Conservation (phyloP, 2,888 invertebrate genomes). For the Eupelmus urozonus region DNA sequence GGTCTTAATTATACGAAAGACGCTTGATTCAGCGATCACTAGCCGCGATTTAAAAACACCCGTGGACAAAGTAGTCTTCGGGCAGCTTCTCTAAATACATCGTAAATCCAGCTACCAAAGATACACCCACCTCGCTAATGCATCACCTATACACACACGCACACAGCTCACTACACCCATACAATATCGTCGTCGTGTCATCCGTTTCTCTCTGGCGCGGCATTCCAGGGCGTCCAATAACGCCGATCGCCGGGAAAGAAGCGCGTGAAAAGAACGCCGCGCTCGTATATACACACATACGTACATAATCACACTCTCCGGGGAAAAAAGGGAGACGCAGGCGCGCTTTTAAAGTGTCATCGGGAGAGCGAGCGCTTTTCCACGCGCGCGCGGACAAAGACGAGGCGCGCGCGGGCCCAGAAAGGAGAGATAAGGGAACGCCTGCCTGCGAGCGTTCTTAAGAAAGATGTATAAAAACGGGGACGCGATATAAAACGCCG, state of each 20-base stretch:
- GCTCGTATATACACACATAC: not conserved
- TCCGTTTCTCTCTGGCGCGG: not conserved
- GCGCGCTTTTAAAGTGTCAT: conserved; percentile 4
- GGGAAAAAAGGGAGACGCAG: conserved; percentile 12
- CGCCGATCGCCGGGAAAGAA: not conserved
- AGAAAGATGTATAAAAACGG: conserved; percentile 8
- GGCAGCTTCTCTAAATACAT: no score
- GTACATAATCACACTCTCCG: conserved; percentile 26
- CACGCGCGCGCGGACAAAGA: conserved; percentile 26
- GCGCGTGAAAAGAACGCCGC: not conserved
- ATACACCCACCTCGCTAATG: no score
- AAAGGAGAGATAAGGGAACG: conserved; percentile 20
- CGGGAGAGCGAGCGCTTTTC: conserved; percentile 5
- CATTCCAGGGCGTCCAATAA: conserved; percentile 39
- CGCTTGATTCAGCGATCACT: no score
- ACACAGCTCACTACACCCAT: no score
- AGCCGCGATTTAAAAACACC: no score
- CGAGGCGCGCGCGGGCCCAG: not conserved
- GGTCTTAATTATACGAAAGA: no score
- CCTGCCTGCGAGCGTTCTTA: not conserved
- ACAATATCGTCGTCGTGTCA: not conserved
- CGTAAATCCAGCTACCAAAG: no score
- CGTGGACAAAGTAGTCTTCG: no score
- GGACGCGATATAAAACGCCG: not conserved
- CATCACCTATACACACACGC: no score